Base-by-base conservation (phyloP, 2,113 vertebrate genomes). In the Benitochromis conjunctus region DNA sequence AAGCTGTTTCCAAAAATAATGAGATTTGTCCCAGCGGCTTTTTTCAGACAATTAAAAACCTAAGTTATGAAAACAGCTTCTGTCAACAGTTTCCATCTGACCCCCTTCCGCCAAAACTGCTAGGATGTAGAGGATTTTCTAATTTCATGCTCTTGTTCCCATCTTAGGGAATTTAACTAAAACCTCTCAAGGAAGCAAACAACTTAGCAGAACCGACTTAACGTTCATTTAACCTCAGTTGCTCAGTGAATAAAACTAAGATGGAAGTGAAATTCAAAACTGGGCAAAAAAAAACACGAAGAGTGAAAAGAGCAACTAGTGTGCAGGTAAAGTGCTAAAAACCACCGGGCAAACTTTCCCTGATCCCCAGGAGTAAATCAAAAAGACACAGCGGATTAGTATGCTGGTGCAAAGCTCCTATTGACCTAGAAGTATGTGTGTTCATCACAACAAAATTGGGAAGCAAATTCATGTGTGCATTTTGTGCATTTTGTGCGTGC, bases 361-460 rank as follows among this genome's bases (percentile, higher is more conserved):
- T 79, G 84, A 91, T 91, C 89, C 87, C 46, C n/a, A 41, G 55
- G 57, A 93, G 79, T 82, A 89, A 91, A 92, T 94, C 83, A 85
- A 91, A 92, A 84, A 80, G 60, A 29, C 83, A 90, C 11, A 46
- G 51, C 7, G 58, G 93, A 94, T 95, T 94, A 92, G 85, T 48
- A 38, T 78, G n/a, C 80, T 88, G 79, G 55, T 10, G 82, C 83
- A 93, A 94, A 94, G 91, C 92, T 89, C 79, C 84, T 34, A 79
- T 88, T 94, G 92, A 93, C 92, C 92, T 85, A 92, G 79, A 93
- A 94, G 82, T 91, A 60, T 80, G 84, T 82, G 88, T 36, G 78
- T 82, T 91, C 79, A 62, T 92, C 77, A 66, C 90, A 80, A 88
- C 74, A 84, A 90, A 93, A 91, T 91, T 76, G 84, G 36, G 66